Evolutionary conservation across 2,797 vertebrate species (phyloP), one percentile per base, ranked within the genome.

Genomic region (Tapera naevia): DNA sequence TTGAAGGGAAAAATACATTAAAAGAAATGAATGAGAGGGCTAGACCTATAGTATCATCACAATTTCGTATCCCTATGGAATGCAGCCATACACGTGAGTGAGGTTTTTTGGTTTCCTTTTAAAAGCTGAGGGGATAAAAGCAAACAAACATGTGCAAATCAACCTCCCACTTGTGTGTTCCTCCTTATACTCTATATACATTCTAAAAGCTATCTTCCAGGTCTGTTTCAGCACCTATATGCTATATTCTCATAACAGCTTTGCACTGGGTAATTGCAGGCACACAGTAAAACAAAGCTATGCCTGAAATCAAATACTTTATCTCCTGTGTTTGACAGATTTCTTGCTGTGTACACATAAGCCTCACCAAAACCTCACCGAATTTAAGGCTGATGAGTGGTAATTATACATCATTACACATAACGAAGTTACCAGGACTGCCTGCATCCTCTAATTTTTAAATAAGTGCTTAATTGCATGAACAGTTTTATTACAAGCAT

Each of bases 301-400:
- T 6, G 10, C 21, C 27, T 8, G 22, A 48, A 69, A 78, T 33
- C 14, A 50, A 37, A 9, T 4, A 3, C 9, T 25, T 23, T 17
- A 21, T 57, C 18, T 7, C 56, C 30, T 0, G 0, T 2, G 9
- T 61, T 4, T 7, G 5, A 2, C 33, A 30, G 11, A n/a, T 51
- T 79, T 28, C 51, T 64, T 32, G 2, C 0, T 5, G 22, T 22
- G 33, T 13, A 5, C 8, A 33, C 0, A 22, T 24, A 79, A 24
- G 66, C 25, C 45, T 45, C 9, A 32, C 54, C 70, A 71, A 80
- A 62, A 19, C 5, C 51, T 43, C 10, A 14, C 13, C 46, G 14
- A 33, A 17, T 6, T 5, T 8, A 24, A 45, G 65, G 64, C 60
- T 61, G 64, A 15, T 11, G 50, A 70, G 54, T 1, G 10, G 16